phyloP scores from a whole-genome alignment of 2,113 vertebrate species.

The Zosterops japonicus region DNA sequence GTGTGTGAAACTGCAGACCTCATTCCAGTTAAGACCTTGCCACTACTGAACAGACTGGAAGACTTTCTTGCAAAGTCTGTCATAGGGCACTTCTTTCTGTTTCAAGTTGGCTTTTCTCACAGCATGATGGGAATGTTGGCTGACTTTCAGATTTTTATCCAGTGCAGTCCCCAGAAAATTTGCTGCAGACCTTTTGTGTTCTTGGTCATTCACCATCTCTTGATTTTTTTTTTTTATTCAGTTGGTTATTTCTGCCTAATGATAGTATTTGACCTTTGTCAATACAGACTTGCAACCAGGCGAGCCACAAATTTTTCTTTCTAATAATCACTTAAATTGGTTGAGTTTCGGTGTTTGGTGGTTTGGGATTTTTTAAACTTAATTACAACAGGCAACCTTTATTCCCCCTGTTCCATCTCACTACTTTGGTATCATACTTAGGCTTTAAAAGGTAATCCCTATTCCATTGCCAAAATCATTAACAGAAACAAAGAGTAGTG shows the following conservation, averaged over 20 bases:
- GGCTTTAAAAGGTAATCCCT: not conserved
- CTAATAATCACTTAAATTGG: not conserved
- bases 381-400: not conserved
- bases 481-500: not conserved
- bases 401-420: not conserved
- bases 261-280: not conserved
- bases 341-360: not conserved
- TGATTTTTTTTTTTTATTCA: not conserved
- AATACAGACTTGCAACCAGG: not conserved
- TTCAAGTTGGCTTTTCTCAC: not conserved
- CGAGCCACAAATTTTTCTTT: not conserved
- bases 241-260: not conserved
- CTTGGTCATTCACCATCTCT: not conserved
- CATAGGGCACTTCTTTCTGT: not conserved
- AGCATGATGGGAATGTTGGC: not conserved
- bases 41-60: not conserved
- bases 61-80: not conserved
- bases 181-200: not conserved
- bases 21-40: not conserved
- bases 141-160: not conserved
- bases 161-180: not conserved
- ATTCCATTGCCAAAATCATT: not conserved
- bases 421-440: not conserved
- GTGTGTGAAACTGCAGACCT: not conserved
- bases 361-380: not conserved